These are phyloP conservation scores for Saxidomus purpurata DNA, from an alignment of 1,140 invertebrate species.

Conservation along the genomic window DNA sequence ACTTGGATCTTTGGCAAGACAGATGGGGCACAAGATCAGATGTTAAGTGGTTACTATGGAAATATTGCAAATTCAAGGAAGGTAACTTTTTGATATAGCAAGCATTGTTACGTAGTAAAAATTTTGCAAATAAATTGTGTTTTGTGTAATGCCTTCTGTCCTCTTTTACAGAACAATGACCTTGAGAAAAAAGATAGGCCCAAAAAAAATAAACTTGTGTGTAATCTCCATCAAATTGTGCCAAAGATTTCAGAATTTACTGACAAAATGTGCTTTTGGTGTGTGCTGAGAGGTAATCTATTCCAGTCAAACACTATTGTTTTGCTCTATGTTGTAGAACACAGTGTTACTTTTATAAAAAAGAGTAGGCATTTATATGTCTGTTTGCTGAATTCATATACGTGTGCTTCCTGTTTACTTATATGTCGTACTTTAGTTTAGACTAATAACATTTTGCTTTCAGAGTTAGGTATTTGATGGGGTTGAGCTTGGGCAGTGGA, in stretches of 20 bases:
- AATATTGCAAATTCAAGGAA: not conserved
- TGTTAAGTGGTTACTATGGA: not conserved
- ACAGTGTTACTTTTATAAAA: not conserved
- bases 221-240: constrained; percentile 25
- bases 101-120: not conserved
- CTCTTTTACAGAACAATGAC: constrained; percentile 14
- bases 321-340: constrained; percentile 10
- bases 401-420: constrained; percentile 20
- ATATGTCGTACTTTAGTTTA: constrained; percentile 30
- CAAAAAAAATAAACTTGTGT: constrained; percentile 22
- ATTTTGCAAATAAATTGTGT: not conserved
- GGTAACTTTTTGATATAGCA: constrained; percentile 4
- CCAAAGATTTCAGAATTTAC: constrained; percentile 51
- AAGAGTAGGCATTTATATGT: not conserved
- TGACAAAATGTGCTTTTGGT: constrained; percentile 23
- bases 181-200: not conserved
- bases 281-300: constrained; percentile 20
- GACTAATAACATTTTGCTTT: constrained; percentile 31
- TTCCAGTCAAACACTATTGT: not conserved
- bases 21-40: constrained; percentile 58
- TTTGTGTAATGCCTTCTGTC: constrained; percentile 44
- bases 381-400: constrained; percentile 48
- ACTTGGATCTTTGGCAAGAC: constrained; percentile 65
- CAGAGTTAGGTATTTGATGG: not conserved
- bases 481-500: too few species aligned